Evolutionary conservation across 2,797 vertebrate genomes (phyloP).

Genomic region (Odontamblyopus rebecca): DNA sequence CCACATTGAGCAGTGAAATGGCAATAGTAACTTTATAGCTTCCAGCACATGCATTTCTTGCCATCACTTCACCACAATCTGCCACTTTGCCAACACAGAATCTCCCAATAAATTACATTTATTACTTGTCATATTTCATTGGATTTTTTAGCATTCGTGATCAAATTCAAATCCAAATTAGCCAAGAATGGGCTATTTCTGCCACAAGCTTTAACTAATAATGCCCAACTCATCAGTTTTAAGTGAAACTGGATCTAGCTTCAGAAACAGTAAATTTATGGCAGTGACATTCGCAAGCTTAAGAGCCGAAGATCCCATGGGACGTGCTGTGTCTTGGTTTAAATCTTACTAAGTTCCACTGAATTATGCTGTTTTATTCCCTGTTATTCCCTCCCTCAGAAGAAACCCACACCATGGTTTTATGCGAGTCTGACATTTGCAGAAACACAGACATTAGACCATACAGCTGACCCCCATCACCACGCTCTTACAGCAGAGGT

Average conservation of each 20-base stretch:
- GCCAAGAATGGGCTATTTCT: conserved; percentile 2
- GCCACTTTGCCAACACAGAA: conserved; percentile 2
- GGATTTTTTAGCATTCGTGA: not conserved
- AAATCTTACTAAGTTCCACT: conserved; percentile 46
- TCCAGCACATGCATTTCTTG: not conserved
- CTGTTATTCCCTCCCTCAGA: conserved; percentile 35
- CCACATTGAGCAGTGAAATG: not conserved
- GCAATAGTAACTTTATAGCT: conserved; percentile 5
- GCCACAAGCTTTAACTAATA: conserved; percentile 22
- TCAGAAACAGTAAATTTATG: conserved; percentile 61
- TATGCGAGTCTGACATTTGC: conserved; percentile 50
- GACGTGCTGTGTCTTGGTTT: conserved; percentile 51
- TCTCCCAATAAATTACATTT: conserved; percentile 1
- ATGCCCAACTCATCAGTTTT: conserved; percentile 33
- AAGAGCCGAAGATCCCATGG: conserved; percentile 38
- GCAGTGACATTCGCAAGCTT: conserved; percentile 53
- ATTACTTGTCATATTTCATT: conserved; percentile 6
- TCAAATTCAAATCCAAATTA: conserved; percentile 12
- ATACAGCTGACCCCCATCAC: conserved; percentile 51
- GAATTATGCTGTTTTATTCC: conserved; percentile 61
- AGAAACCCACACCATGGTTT: conserved; percentile 60
- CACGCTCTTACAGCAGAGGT: conserved; percentile 26
- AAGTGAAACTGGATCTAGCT: conserved; percentile 43
- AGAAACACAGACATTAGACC: conserved; percentile 45
- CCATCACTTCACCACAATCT: not conserved